phyloP scores from a whole-genome alignment of 2,888 invertebrate species.

The Trichacis sp. region DNA sequence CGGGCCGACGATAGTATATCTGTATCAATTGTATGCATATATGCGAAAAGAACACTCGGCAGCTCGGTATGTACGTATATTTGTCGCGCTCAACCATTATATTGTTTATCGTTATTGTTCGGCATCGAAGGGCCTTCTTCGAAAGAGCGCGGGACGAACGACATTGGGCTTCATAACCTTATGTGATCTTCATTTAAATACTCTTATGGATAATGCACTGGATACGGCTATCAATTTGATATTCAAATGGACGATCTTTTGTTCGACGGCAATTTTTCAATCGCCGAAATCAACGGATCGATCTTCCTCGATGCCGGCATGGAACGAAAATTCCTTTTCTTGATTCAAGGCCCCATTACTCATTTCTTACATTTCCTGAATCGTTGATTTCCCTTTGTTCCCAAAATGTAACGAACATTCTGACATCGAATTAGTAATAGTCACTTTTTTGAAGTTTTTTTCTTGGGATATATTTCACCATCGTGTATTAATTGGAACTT shows the following conservation, averaged over 20 bases:
- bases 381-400: no score
- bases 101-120: slow-evolving; percentile 65
- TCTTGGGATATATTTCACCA: no score
- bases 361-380: not conserved
- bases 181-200: slow-evolving; percentile 68
- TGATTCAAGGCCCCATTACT: no score
- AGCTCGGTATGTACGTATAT: slow-evolving; percentile 53
- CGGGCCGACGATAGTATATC: slow-evolving; percentile 65
- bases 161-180: slow-evolving; percentile 60
- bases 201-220: slow-evolving; percentile 67
- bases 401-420: no score
- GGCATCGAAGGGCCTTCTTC: slow-evolving; percentile 46
- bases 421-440: no score
- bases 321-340: no score
- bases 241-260: slow-evolving; percentile 67
- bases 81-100: slow-evolving; percentile 65
- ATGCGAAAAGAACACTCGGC: slow-evolving; percentile 41
- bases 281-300: slow-evolving; percentile 45
- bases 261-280: slow-evolving; percentile 61
- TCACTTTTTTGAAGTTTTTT: no score
- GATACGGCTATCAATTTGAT: slow-evolving; percentile 64
- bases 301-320: slow-evolving; percentile 10
- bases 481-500: no score
- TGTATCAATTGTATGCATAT: slow-evolving; percentile 70
- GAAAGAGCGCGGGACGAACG: slow-evolving; percentile 47